These are phyloP conservation scores for Acleris cristana DNA, from an alignment of 2,888 invertebrate species.

Conservation along the genomic window DNA sequence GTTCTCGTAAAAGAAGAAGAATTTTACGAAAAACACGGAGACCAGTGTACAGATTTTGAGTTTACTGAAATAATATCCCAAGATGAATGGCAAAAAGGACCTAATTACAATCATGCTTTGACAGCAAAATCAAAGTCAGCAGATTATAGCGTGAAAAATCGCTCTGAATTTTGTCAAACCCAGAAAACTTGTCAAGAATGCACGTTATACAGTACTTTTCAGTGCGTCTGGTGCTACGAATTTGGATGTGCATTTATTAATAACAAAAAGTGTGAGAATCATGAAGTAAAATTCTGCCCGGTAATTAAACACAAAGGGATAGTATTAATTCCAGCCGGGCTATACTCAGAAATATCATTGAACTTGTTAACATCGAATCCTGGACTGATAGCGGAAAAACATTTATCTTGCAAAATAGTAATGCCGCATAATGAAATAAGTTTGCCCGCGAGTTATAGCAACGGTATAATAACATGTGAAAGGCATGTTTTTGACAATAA, in stretches of 20 bases:
- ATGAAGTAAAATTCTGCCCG: neutral
- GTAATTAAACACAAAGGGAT: neutral
- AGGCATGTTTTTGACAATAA: no score
- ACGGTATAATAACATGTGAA: no score
- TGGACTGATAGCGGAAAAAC: no score
- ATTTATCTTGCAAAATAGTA: no score
- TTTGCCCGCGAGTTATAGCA: no score
- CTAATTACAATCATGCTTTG: neutral
- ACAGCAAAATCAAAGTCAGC: neutral
- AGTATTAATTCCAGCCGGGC: neutral
- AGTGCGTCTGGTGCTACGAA: neutral
- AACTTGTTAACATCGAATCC: no score
- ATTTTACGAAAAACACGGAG: neutral
- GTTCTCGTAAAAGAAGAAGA: neutral
- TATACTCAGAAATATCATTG: no score
- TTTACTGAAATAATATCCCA: neutral
- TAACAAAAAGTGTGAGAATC: neutral
- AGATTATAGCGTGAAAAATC: no score
- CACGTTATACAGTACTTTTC: neutral
- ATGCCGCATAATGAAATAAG: no score
- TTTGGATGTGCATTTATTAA: neutral
- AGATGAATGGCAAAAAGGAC: neutral
- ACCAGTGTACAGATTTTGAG: neutral
- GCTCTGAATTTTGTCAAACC: neutral
- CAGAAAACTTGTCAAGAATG: neutral